Evolutionary conservation across 2,797 vertebrate genomes (phyloP), one percentile per base, ranked within the genome.

Genomic region (Mergus octosetaceus): DNA sequence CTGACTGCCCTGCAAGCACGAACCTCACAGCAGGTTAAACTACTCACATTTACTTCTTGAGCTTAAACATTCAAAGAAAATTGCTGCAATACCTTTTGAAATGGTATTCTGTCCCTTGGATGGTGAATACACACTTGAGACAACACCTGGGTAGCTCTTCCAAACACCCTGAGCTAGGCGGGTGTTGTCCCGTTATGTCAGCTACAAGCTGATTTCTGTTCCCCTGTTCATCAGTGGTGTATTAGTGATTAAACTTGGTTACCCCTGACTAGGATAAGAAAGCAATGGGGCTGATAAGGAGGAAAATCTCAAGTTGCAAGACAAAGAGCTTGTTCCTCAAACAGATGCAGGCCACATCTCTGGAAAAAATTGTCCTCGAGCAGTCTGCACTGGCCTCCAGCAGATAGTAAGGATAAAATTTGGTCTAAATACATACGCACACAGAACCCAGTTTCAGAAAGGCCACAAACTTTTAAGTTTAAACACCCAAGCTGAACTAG

Each of bases 1-100:
- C 54, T 0, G 19, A 6, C 54, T 13, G 43, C 49, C 65, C 76
- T n/a, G 30, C 1, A 51, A 22, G 32, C 30, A 1, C 0, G 0
- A 19, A 66, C 21, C 58, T 47, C 58, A 11, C 49, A 14, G 3
- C 38, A 3, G 30, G n/a, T 5, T 57, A 45, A 83, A 75, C 78
- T 73, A 21, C 14, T n/a, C 17, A 1, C 32, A 8, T 70, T 91
- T 64, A 41, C 64, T 75, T 73, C 64, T 36, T 66, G 27, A 89
- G 70, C 89, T 77, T 24, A 9, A 45, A 22, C 71, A 76, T 12
- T 49, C 81, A 41, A 60, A 85, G 72, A 18, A 34, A 85, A 28
- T 11, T 22, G 64, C 87, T 64, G 62, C 70, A 5, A 11, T 2
- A 9, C 34, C 83, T 86, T 86, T 27, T 9, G 69, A 34, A 81